Evolutionary conservation across 2,113 vertebrate species (phyloP), one percentile per base, ranked within the genome.

Genomic region (Poicephalus meyeri): DNA sequence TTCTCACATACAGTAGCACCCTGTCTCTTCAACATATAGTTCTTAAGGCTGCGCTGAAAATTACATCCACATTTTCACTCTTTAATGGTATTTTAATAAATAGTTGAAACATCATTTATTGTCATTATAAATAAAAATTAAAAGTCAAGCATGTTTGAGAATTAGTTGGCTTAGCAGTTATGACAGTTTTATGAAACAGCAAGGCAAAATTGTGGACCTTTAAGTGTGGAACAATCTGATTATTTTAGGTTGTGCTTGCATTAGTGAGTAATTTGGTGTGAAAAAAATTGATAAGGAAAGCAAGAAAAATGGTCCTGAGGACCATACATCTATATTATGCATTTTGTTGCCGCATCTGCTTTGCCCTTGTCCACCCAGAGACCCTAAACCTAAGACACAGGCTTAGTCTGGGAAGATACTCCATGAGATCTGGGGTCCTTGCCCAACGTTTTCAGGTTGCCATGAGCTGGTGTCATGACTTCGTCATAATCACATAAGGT

Each of bases 101-200:
- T 70, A 1, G 63, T 11, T 66, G n/a, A 85, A 80, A 52, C 9
- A 53, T 25, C 15, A 65, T 91, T 85, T 82, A 23, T 82, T 91
- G 52, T 35, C 47, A 74, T 80, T 80, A 91, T 61, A 46, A 65
- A 41, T 49, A 82, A 4, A 86, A 88, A 80, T 76, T 76, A 76
- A 90, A 93, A 83, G 29, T 25, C 50, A 77, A 86, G 7, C 6
- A 46, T 66, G 55, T 73, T 25, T 83, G 21, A 29, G 17, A 11
- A 88, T 86, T 83, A 86, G 15, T 53, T 92, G 37, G 25, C 52
- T 83, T 90, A 86, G 58, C 58, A 83, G 41, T 73, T 88, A 55
- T n/a, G 44, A 73, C n/a, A 50, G 33, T 88, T 95, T 66, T 82
- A 72, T 70, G 90, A 86, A 80, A 65, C 7, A 60, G 24, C 9